A percentile compares a stretch with the other conserved stretches of the same genome.
phyloP scores from a whole-genome alignment of 92 coral and sea anemone genomes.

The Siderastrea radians region DNA sequence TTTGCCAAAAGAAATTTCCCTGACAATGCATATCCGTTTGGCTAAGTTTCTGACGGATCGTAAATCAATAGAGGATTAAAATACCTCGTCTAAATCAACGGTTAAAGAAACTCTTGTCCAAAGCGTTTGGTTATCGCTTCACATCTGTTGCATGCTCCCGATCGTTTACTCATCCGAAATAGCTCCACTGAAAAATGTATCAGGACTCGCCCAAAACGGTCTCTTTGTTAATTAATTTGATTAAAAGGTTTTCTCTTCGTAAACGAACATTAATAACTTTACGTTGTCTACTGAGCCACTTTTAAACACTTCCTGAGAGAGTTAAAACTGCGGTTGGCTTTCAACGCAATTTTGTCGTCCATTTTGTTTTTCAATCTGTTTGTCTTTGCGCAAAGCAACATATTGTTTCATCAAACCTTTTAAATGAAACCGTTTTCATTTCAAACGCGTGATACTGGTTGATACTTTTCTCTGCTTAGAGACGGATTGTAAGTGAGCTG shows the following conservation, averaged over 20 bases:
- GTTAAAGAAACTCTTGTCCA: conserved; percentile 10
- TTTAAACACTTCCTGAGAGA: conserved; percentile 27
- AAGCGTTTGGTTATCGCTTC: neutral
- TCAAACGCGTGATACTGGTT: neutral
- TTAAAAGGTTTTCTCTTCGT: conserved; percentile 17
- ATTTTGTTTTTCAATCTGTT: conserved; percentile 1
- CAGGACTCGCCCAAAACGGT: neutral
- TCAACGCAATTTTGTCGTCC: neutral
- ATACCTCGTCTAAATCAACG: conserved; percentile 10
- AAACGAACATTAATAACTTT: neutral
- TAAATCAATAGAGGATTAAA: conserved; percentile 57
- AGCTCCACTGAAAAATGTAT: neutral
- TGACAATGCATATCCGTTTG: conserved; percentile 46
- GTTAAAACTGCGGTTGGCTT: conserved; percentile 11
- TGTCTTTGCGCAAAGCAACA: neutral
- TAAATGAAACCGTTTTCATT: neutral
- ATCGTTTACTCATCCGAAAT: neutral
- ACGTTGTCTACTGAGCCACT: neutral
- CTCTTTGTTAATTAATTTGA: neutral
- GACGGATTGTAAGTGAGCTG: neutral
- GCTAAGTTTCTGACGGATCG: conserved; percentile 47
- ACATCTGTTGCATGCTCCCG: conserved; percentile 5
- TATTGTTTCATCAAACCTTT: neutral
- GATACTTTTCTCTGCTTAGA: neutral
- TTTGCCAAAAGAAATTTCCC: neutral